Conservation (phyloP, 2,888 invertebrate genomes). For the Sthenelais limicola region DNA sequence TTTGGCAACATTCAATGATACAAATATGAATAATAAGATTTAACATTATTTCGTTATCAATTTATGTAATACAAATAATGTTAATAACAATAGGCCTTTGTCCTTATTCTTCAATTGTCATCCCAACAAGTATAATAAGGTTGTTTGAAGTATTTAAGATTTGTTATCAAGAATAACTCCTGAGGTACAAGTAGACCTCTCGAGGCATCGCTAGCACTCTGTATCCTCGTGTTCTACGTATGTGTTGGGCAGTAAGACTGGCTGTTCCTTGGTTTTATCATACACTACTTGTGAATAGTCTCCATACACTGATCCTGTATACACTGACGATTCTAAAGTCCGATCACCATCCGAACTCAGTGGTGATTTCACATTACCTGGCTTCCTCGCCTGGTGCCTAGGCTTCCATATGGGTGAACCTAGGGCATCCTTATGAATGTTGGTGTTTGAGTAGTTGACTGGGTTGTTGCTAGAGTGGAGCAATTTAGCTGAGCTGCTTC, state of each 20-base stretch:
- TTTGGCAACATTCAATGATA: no score
- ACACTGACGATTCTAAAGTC: conserved; percentile 41
- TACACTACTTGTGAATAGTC: conserved; percentile 53
- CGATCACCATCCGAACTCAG: conserved; percentile 33
- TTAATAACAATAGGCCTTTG: no score
- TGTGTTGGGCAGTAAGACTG: conserved; percentile 39
- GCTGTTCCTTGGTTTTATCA: conserved; percentile 49
- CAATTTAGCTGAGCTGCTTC: conserved; percentile 78
- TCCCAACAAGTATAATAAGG: no score
- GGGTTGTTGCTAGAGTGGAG: conserved; percentile 96
- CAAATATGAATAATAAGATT: no score
- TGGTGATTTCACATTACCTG: conserved; percentile 5
- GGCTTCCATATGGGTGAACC: conserved; percentile 99
- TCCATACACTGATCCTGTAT: conserved; percentile 48
- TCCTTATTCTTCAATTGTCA: no score
- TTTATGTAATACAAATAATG: no score
- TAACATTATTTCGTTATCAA: no score
- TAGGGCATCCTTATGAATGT: conserved; percentile 75
- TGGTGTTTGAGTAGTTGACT: conserved; percentile 82
- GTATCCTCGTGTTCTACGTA: conserved; percentile 45
- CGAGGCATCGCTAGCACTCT: conserved; percentile 42
- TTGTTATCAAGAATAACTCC: no score
- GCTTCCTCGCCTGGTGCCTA: conserved; percentile 74
- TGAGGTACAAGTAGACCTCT: no score
- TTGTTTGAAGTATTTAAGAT: no score